These are phyloP conservation scores for Rhinophrynus dorsalis DNA, from an alignment of 2,797 vertebrate species.

Conservation along the genomic window DNA sequence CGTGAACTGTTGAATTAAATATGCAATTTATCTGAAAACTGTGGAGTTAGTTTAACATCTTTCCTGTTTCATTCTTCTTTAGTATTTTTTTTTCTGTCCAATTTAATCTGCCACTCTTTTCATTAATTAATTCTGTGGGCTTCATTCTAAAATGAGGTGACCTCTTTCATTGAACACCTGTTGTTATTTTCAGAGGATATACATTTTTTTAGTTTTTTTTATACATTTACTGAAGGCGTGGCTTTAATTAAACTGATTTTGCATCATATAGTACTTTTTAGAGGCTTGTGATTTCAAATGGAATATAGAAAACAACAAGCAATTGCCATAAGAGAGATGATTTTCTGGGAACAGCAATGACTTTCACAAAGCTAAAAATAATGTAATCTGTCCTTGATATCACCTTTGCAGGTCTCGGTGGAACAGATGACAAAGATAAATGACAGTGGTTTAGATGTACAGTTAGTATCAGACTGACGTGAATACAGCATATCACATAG, in stretches of 20 bases:
- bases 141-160: constrained; percentile 33
- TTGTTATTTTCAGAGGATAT: constrained; percentile 21
- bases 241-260: too few relatives aligned
- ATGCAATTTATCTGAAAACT: not conserved
- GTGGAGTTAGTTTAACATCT: not conserved
- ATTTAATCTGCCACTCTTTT: constrained; percentile 6
- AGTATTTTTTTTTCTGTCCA: too few relatives aligned
- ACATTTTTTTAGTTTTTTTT: not conserved
- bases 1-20: not conserved
- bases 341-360: too few relatives aligned
- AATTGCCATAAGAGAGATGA: too few relatives aligned
- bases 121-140: constrained; percentile 2
- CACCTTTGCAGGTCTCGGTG: not conserved
- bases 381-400: constrained; percentile 19
- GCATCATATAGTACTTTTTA: too few relatives aligned
- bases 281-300: too few relatives aligned
- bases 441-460: constrained; percentile 21
- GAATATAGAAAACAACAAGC: too few relatives aligned
- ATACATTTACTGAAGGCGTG: not conserved
- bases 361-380: not conserved
- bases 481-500: not conserved
- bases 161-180: constrained; percentile 31
- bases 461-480: not conserved
- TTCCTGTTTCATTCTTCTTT: not conserved
- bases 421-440: constrained; percentile 34